Percentiles rank a stretch among this genome's conserved stretches.
Evolutionary conservation across 2,888 invertebrate species (phyloP).

Genomic region (Caenorhabditis imperialis): DNA sequence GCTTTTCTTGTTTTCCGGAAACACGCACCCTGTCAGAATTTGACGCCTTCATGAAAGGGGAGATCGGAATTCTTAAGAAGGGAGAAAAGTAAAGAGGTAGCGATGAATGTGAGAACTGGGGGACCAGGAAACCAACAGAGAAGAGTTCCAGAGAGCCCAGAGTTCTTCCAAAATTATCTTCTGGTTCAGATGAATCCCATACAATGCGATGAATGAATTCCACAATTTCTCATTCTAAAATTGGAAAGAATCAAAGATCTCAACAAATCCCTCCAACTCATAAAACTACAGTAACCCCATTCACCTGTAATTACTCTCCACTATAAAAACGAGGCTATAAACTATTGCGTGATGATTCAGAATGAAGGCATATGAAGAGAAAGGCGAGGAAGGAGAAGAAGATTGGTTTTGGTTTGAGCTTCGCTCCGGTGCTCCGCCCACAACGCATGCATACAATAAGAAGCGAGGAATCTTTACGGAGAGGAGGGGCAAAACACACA

Average conservation of each 20-base stretch:
- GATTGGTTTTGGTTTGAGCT: constrained; percentile 31
- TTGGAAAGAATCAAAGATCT: too few relatives aligned
- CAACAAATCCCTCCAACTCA: too few relatives aligned
- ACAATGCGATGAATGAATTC: too few relatives aligned
- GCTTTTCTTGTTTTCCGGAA: neutral
- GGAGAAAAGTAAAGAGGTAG: neutral
- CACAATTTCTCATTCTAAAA: too few relatives aligned
- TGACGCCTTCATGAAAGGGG: neutral
- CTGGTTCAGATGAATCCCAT: too few relatives aligned
- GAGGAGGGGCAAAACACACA: neutral
- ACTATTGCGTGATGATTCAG: neutral
- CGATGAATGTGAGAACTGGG: constrained; percentile 18
- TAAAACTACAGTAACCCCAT: neutral
- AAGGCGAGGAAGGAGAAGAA: neutral
- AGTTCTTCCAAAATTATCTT: too few relatives aligned
- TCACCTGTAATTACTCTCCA: neutral
- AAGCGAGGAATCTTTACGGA: constrained; percentile 13
- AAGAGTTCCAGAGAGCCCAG: too few relatives aligned
- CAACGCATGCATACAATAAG: constrained; percentile 26
- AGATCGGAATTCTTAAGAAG: neutral
- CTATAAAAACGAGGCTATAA: neutral
- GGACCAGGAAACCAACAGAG: too few relatives aligned
- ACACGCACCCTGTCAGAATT: neutral
- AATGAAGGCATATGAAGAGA: neutral
- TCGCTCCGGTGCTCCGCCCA: constrained; percentile 18